Conservation (phyloP, 2,113 vertebrate species). For the Cyprinodon tularosa region DNA sequence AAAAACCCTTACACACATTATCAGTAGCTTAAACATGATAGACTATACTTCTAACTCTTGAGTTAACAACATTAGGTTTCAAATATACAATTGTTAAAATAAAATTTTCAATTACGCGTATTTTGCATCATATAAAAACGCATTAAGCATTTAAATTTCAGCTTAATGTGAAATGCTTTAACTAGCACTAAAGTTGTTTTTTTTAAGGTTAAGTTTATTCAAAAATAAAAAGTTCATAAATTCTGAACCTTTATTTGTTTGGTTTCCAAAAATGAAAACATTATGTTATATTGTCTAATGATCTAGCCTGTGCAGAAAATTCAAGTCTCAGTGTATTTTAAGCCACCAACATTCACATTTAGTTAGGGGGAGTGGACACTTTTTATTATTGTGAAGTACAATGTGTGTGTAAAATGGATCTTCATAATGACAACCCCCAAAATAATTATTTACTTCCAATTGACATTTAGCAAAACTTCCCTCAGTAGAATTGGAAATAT, state of each 20-base stretch:
- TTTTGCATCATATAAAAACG: neutral
- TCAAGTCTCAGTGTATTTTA: conserved; percentile 16
- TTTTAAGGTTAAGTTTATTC: no score
- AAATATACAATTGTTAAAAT: neutral
- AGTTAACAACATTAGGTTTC: neutral
- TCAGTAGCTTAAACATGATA: conserved; percentile 10
- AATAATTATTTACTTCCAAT: neutral
- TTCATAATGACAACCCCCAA: neutral
- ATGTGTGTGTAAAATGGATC: conserved; percentile 4
- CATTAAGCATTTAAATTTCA: neutral
- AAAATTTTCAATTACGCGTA: neutral
- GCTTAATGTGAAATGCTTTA: neutral
- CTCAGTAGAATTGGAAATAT: neutral
- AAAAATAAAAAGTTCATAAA: neutral
- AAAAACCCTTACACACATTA: conserved; percentile 19
- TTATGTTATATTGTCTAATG: conserved; percentile 13
- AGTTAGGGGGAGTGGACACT: conserved; percentile 13
- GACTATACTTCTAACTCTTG: neutral
- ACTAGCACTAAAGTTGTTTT: neutral
- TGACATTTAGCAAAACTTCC: neutral
- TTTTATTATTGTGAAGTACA: conserved; percentile 17
- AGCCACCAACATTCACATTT: neutral
- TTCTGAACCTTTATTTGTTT: neutral
- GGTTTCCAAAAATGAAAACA: neutral
- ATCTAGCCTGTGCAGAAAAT: neutral